Evolutionary conservation across 1,140 invertebrate genomes (phyloP).

Genomic region (Drosophila pachea): DNA sequence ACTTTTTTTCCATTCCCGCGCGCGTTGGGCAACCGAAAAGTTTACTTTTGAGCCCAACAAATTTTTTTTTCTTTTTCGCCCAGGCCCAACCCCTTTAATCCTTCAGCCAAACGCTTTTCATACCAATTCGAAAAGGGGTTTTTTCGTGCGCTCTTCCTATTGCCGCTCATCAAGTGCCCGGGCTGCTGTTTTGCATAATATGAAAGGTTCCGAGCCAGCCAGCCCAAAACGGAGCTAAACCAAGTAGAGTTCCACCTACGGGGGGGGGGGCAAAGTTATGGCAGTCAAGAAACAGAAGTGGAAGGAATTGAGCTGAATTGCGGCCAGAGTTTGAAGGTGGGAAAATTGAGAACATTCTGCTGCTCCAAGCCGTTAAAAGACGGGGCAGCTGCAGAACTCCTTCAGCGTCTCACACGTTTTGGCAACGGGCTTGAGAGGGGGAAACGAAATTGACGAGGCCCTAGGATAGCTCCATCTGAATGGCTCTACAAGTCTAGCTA

Average conservation of each 20-base stretch:
- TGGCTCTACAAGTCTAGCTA: too few species aligned
- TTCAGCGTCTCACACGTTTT: background rate
- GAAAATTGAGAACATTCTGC: background rate
- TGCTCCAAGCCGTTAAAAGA: background rate
- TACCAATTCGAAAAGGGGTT: conserved; percentile 48
- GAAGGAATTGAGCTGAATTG: conserved; percentile 4
- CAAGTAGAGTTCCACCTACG: conserved; percentile 54
- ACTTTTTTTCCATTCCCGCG: conserved; percentile 48
- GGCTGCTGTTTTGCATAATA: conserved; percentile 67
- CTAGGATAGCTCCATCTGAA: too few species aligned
- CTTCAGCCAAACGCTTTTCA: conserved; percentile 38
- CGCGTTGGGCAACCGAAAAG: conserved; percentile 47
- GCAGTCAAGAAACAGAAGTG: conserved; percentile 27
- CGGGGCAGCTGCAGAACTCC: background rate
- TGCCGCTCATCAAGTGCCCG: conserved; percentile 42
- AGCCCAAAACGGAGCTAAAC: conserved; percentile 8
- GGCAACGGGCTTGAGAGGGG: too few species aligned
- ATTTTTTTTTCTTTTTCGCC: background rate
- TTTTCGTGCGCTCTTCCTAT: conserved; percentile 23
- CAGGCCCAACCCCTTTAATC: conserved; percentile 4
- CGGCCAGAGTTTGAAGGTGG: background rate
- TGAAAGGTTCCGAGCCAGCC: conserved; percentile 12
- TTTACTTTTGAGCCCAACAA: conserved; percentile 59
- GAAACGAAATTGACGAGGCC: too few species aligned
- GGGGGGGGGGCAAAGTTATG: conserved; percentile 32